A percentile compares a stretch with the other conserved stretches of the same genome.
phyloP scores from a whole-genome alignment of 1,140 invertebrate species.

The Bathynomus jamesi region DNA sequence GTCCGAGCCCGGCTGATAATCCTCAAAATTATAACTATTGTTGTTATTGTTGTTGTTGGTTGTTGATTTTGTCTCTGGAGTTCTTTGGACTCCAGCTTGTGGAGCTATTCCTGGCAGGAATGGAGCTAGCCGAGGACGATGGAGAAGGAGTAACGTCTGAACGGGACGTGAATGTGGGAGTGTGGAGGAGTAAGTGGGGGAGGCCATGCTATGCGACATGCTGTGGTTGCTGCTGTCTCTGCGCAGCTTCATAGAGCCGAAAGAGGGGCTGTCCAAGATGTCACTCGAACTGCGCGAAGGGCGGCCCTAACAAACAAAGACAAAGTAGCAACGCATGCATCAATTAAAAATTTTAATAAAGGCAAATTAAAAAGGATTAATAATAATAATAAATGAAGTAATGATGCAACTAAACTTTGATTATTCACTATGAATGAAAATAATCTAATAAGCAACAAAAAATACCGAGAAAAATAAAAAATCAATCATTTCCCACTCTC shows the following conservation, averaged over 20 bases:
- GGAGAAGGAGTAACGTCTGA: conserved; percentile 16
- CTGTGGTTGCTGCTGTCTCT: conserved; percentile 22
- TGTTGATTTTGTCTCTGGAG: background rate
- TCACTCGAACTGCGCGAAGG: conserved; percentile 12
- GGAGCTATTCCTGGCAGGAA: conserved; percentile 4
- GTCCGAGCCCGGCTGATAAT: background rate
- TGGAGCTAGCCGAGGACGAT: conserved; percentile 12
- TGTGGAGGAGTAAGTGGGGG: conserved; percentile 10
- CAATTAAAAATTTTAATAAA: no score
- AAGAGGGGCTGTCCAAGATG: conserved; percentile 8
- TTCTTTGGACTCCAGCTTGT: conserved; percentile 13
- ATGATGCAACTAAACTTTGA: no score
- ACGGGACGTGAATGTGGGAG: conserved; percentile 13
- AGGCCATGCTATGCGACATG: conserved; percentile 19
- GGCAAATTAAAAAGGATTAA: no score
- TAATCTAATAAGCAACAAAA: no score
- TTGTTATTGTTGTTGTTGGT: background rate
- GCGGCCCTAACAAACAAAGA: conserved; percentile 19
- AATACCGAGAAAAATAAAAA: no score
- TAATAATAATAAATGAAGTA: no score
- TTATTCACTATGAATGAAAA: no score
- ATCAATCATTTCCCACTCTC: no score
- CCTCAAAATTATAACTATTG: background rate
- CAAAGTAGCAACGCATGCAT: no score
- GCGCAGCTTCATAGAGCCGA: conserved; percentile 18